These are phyloP conservation scores for Chlamydotis undulata DNA, from an alignment of 2,113 vertebrate genomes.

Conservation along the genomic window DNA sequence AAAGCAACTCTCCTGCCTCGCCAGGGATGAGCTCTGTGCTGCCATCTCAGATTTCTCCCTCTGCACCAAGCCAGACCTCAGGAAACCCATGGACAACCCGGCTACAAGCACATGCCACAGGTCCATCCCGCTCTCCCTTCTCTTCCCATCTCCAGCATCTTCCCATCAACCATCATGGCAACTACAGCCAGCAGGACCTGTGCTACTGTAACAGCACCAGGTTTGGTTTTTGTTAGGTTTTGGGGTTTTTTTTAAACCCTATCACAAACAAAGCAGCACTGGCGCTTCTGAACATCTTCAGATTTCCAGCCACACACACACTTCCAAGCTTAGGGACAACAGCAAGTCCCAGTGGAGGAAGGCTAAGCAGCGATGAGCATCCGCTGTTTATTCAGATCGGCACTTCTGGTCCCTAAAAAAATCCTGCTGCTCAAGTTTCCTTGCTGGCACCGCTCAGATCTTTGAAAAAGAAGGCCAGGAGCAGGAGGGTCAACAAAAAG, in stretches of 20 bases:
- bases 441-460: neutral
- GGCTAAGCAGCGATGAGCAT: neutral
- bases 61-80: neutral
- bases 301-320: neutral
- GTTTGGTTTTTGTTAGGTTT: neutral
- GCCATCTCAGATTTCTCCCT: neutral
- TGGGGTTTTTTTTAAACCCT: neutral
- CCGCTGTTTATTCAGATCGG: neutral
- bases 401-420: neutral
- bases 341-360: neutral
- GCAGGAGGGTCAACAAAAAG: neutral
- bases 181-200: neutral
- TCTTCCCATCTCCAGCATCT: neutral
- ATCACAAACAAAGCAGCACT: neutral
- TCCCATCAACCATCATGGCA: neutral
- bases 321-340: neutral
- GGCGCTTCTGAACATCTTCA: neutral
- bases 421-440: neutral
- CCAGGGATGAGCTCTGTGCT: neutral
- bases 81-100: neutral
- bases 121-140: neutral
- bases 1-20: neutral
- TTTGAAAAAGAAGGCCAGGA: neutral
- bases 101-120: fast-evolving
- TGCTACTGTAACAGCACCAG: neutral